Conservation (phyloP, 2,113 vertebrate species). For the Ammodytes dubius region DNA sequence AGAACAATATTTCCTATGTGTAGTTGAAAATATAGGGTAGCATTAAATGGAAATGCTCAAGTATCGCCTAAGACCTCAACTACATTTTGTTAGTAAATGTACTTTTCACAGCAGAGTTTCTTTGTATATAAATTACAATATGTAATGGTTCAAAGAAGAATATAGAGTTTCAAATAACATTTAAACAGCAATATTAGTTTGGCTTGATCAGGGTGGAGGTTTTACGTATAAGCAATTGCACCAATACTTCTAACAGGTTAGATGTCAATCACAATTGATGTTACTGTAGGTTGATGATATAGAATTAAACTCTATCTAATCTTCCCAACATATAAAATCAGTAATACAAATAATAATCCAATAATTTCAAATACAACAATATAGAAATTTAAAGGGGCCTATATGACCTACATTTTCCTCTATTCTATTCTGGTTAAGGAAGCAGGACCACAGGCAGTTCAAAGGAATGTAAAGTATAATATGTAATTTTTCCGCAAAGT, state of each 20-base stretch:
- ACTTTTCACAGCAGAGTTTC: background rate
- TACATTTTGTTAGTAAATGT: background rate
- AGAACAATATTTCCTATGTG: background rate
- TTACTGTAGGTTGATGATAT: background rate
- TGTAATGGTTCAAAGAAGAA: background rate
- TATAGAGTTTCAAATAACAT: background rate
- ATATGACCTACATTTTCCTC: no score
- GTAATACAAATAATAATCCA: no score
- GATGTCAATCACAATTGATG: background rate
- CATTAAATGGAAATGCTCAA: no score
- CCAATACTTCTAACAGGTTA: background rate
- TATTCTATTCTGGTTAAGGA: constrained; percentile 1
- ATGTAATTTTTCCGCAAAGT: background rate
- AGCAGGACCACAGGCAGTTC: background rate
- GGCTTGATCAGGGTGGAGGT: background rate
- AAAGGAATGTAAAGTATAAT: constrained; percentile 14
- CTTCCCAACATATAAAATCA: background rate
- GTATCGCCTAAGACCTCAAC: no score
- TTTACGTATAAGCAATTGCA: background rate
- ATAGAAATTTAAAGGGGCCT: background rate
- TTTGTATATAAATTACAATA: background rate
- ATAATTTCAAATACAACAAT: no score
- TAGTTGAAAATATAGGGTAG: no score
- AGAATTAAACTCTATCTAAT: background rate
- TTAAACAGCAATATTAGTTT: background rate